A percentile compares a stretch with the other conserved stretches of the same genome.
These are phyloP conservation scores for Limosa lapponica DNA, from an alignment of 2,797 vertebrate genomes.

Conservation along the genomic window DNA sequence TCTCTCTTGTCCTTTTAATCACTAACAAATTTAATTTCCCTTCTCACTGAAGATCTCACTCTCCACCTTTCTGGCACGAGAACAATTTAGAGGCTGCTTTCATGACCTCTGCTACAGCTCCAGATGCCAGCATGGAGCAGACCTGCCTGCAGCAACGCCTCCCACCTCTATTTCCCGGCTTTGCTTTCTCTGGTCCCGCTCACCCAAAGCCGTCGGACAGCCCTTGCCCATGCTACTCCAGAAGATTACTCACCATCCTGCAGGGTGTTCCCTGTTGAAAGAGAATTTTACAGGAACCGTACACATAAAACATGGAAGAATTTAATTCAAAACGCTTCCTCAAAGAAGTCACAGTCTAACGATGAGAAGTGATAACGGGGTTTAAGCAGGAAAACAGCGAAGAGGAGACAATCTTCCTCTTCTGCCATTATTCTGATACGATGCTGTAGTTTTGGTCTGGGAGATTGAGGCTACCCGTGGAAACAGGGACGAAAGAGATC, in stretches of 20 bases:
- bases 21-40: slow-evolving; percentile 27
- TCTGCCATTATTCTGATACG: background rate
- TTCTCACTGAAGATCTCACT: slow-evolving; percentile 8
- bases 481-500: background rate
- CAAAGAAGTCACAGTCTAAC: background rate
- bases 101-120: background rate
- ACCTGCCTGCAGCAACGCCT: background rate
- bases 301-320: background rate
- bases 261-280: background rate
- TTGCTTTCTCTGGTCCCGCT: background rate
- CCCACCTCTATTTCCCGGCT: background rate
- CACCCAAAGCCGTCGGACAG: background rate
- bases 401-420: background rate
- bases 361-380: rapidly evolving
- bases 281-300: background rate
- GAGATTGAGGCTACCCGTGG: background rate
- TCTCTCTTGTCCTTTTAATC: background rate
- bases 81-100: background rate
- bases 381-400: background rate
- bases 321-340: background rate
- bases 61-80: background rate
- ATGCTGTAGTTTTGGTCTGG: background rate
- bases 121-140: background rate
- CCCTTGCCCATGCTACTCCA: background rate
- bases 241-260: background rate